A percentile compares a stretch with the other conserved stretches of the same genome.
Conservation (phyloP, 2,888 invertebrate genomes). For the Macaria liturata region DNA sequence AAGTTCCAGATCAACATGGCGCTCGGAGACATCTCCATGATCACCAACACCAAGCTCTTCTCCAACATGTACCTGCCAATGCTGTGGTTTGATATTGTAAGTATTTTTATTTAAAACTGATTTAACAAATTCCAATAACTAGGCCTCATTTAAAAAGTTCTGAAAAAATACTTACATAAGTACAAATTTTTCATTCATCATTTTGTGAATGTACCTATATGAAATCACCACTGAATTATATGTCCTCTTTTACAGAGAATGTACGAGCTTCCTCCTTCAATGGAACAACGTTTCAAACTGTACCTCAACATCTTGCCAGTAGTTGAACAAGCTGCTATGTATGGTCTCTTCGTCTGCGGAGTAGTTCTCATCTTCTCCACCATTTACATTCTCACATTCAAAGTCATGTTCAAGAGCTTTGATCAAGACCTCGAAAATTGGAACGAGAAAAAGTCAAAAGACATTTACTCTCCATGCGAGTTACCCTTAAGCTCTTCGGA, state of each 20-base stretch:
- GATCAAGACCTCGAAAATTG: conserved; percentile 52
- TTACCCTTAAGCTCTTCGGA: conserved; percentile 59
- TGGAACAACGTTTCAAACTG: conserved; percentile 86
- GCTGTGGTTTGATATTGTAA: conserved; percentile 96
- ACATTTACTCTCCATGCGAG: conserved; percentile 70
- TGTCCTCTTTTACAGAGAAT: conserved; percentile 82
- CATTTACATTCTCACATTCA: conserved; percentile 69
- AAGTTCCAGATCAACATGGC: conserved; percentile 95
- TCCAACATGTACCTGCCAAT: conserved; percentile 89
- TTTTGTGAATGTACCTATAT: too few species aligned
- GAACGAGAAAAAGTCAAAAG: conserved; percentile 39
- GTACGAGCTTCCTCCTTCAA: conserved; percentile 84
- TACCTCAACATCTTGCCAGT: conserved; percentile 89
- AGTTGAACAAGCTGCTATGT: conserved; percentile 82
- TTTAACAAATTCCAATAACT: background rate
- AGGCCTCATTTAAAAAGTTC: background rate
- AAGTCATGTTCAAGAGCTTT: conserved; percentile 68
- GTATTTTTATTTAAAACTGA: conserved; percentile 55
- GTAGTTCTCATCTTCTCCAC: conserved; percentile 79
- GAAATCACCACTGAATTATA: too few species aligned
- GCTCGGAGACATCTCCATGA: conserved; percentile 86
- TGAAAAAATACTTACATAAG: background rate
- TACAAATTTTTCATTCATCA: too few species aligned
- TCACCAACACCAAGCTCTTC: conserved; percentile 87
- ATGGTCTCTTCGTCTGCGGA: conserved; percentile 78